phyloP scores from a whole-genome alignment of 2,888 invertebrate species.

The Drosophila monieri region DNA sequence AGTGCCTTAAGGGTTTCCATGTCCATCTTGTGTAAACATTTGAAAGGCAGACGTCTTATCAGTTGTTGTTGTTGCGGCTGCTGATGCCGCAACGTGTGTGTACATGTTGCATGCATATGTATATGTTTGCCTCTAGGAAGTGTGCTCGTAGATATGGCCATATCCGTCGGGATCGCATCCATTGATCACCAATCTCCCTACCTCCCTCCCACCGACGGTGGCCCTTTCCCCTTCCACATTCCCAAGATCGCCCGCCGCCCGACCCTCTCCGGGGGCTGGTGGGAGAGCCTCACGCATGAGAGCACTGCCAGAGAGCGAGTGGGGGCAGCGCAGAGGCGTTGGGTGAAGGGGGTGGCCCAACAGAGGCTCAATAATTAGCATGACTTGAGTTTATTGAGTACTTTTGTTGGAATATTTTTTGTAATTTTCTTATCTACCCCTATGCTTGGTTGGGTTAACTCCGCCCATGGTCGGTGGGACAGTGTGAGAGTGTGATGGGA shows the following conservation, averaged over 20 bases:
- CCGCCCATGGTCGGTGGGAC: constrained; percentile 1
- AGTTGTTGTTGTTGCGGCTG: constrained; percentile 5
- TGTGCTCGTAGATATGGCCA: constrained; percentile 7
- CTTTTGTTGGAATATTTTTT: too few relatives aligned
- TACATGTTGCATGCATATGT: neutral
- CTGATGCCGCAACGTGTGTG: constrained; percentile 14
- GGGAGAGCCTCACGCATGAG: constrained; percentile 4
- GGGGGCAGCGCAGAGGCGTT: constrained; percentile 15
- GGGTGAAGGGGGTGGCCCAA: neutral
- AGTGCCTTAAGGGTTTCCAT: constrained; percentile 8
- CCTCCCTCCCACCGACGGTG: neutral
- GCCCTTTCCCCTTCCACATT: constrained; percentile 8
- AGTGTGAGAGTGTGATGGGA: constrained; percentile 22
- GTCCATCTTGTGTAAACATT: constrained; percentile 49
- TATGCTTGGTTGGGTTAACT: neutral
- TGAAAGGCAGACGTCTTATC: constrained; percentile 40
- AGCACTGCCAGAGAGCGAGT: constrained; percentile 16
- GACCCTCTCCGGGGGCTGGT: constrained; percentile 2
- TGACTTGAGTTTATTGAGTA: neutral
- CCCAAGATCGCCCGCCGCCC: constrained; percentile 27
- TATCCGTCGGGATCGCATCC: constrained; percentile 21
- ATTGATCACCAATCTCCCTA: constrained; percentile 3
- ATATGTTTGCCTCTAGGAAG: constrained; percentile 6
- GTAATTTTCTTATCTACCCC: neutral
- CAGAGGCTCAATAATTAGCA: neutral